Percentiles rank a stretch among this genome's conserved stretches.
These are phyloP conservation scores for Mormyrus proboscirostris DNA, from an alignment of 2,797 vertebrate genomes.

Conservation along the genomic window DNA sequence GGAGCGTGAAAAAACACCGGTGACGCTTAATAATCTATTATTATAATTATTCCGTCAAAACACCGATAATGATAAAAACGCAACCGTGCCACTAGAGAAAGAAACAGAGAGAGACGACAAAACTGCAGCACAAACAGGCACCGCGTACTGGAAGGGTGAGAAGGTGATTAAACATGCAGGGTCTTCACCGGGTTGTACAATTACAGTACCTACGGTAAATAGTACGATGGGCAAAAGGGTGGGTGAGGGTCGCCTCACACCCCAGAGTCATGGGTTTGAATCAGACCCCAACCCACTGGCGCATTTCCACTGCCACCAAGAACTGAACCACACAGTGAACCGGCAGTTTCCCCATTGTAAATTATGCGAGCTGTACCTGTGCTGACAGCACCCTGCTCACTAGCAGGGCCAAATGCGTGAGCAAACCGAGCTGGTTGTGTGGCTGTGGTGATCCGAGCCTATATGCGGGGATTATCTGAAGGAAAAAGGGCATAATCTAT, in stretches of 20 bases:
- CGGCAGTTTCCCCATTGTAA: background rate
- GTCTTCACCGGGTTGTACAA: background rate
- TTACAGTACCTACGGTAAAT: background rate
- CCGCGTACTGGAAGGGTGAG: background rate
- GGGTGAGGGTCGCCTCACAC: background rate
- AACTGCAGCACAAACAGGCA: background rate
- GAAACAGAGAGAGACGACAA: background rate
- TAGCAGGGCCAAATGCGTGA: background rate
- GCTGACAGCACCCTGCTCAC: background rate
- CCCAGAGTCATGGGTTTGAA: background rate
- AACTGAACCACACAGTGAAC: background rate
- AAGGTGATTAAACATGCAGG: background rate
- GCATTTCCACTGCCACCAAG: background rate
- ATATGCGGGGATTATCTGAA: background rate
- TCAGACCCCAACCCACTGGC: background rate
- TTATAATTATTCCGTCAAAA: background rate
- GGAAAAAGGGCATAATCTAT: background rate
- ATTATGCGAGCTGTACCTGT: background rate
- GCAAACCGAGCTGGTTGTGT: background rate
- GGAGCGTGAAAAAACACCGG: background rate
- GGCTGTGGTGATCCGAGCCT: background rate
- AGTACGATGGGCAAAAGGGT: background rate
- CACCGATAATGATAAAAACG: background rate
- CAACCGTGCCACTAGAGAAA: background rate
- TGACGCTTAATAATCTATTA: background rate